These are phyloP conservation scores for Halichoerus grypus DNA, from an alignment of 2,113 vertebrate species.

Conservation along the genomic window DNA sequence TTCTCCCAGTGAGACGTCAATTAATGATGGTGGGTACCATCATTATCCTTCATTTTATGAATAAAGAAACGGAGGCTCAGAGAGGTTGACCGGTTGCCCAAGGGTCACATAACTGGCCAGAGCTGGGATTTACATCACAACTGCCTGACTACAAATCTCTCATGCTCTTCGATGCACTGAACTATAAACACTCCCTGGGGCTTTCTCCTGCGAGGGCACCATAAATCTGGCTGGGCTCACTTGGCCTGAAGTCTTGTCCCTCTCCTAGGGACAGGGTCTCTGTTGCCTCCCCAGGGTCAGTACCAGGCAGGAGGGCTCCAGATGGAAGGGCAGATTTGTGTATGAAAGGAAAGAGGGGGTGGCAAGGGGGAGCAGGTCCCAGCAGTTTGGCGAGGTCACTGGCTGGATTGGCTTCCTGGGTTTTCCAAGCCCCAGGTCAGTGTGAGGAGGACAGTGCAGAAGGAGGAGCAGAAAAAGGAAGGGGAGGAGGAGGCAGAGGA, in stretches of 20 bases:
- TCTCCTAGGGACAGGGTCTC: neutral
- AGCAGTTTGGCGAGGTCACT: rapidly evolving
- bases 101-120: neutral
- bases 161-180: neutral
- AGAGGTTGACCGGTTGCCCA: neutral
- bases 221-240: neutral
- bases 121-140: neutral
- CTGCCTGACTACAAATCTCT: neutral
- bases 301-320: neutral
- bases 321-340: neutral
- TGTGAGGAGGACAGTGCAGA: neutral
- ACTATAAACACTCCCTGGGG: neutral
- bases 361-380: neutral
- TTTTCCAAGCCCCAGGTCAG: neutral
- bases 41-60: neutral
- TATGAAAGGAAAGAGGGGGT: neutral
- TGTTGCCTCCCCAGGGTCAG: neutral
- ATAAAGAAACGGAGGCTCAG: neutral
- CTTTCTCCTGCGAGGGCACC: neutral
- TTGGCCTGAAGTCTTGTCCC: neutral
- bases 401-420: neutral
- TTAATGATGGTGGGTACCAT: neutral
- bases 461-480: neutral
- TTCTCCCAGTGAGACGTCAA: neutral
- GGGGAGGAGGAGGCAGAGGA: neutral